phyloP scores from a whole-genome alignment of 2,113 vertebrate genomes.

The Lagenorhynchus albirostris region DNA sequence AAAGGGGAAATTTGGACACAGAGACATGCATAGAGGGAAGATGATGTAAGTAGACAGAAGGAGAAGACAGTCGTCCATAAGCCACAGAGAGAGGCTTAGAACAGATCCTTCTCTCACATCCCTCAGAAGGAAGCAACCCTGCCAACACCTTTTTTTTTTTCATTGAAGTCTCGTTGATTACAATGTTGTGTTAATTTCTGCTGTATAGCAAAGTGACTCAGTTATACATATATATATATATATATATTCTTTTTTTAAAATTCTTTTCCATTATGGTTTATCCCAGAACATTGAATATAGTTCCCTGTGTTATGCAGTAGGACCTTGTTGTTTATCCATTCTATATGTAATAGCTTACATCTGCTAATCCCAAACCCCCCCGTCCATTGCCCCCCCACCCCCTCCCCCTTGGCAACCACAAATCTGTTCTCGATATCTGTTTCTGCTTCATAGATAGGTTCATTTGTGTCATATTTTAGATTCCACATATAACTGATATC shows the following conservation, averaged over 20 bases:
- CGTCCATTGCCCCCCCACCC: not conserved
- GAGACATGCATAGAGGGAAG: not conserved
- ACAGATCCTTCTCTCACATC: not conserved
- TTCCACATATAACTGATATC: not conserved
- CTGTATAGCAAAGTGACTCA: not conserved
- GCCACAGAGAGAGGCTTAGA: not conserved
- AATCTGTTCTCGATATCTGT: not conserved
- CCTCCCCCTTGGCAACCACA: not conserved
- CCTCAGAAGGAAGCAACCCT: not conserved
- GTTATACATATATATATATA: not conserved
- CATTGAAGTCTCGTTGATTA: not conserved
- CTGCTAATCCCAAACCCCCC: not conserved
- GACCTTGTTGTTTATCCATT: no score
- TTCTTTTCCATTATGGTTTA: no score
- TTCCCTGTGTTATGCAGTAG: no score
- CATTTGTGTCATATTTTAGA: not conserved
- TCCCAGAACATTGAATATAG: no score
- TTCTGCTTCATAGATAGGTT: not conserved
- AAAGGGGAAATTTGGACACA: not conserved
- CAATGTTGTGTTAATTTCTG: not conserved
- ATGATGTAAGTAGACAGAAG: not conserved
- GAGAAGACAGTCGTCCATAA: not conserved
- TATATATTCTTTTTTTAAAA: no score
- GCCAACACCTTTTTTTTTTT: not conserved
- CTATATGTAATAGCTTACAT: not conserved